Percentiles rank a stretch among this genome's conserved stretches.
phyloP scores from a whole-genome alignment of 2,797 vertebrate genomes.

The Malacoctenus gilli region DNA sequence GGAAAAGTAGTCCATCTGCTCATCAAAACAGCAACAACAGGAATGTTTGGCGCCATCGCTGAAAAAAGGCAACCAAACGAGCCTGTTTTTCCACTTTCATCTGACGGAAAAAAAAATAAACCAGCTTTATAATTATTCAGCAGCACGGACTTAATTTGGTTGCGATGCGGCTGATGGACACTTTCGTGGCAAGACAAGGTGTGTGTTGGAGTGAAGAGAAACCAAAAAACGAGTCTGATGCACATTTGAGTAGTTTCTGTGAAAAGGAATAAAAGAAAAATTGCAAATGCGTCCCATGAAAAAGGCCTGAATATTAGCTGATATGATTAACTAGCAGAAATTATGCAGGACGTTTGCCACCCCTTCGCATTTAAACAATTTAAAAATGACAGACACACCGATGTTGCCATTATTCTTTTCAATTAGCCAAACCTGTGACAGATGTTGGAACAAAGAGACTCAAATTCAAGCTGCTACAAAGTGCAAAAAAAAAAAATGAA shows the following conservation, averaged over 20 bases:
- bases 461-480: conserved; percentile 1
- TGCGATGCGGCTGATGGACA: conserved; percentile 22
- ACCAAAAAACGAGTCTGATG: conserved; percentile 11
- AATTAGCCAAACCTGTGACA: conserved; percentile 4
- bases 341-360: conserved; percentile 7
- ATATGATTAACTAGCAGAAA: background rate
- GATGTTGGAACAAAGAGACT: conserved; percentile 12
- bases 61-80: conserved; percentile 4
- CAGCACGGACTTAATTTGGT: conserved; percentile 13
- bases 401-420: conserved; percentile 3
- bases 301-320: background rate
- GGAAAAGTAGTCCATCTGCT: conserved; percentile 6
- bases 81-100: conserved; percentile 7
- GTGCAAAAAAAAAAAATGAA: conserved; percentile 18
- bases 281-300: conserved; percentile 2
- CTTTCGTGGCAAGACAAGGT: conserved; percentile 15
- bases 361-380: background rate
- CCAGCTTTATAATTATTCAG: conserved; percentile 26
- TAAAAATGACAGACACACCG: conserved; percentile 4
- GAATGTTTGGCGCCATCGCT: conserved; percentile 22
- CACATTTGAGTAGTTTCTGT: conserved; percentile 11
- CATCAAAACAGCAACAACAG: conserved; percentile 2
- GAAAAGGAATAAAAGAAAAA: conserved; percentile 9
- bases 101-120: conserved; percentile 4
- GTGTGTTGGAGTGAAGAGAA: conserved; percentile 11